Evolutionary conservation across 2,888 invertebrate species (phyloP).

Genomic region (Cephalotes varians): DNA sequence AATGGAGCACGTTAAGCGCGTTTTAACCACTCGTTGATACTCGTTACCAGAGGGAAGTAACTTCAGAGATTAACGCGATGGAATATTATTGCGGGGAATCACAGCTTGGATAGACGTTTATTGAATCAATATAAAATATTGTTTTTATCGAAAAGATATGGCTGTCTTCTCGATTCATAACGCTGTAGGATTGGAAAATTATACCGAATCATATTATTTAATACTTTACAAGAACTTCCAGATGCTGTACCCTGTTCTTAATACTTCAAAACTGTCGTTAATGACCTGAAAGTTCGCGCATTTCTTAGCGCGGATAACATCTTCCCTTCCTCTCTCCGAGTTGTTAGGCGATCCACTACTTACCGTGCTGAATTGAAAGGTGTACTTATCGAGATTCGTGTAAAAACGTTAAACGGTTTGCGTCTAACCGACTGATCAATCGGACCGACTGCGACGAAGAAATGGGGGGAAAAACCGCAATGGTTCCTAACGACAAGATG

Average conservation of each 20-base stretch:
- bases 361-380: conserved; percentile 10
- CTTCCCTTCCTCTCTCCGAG: not conserved
- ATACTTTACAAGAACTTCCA: conserved; percentile 21
- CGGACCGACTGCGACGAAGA: not conserved
- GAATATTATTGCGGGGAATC: not conserved
- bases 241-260: not conserved
- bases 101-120: not conserved
- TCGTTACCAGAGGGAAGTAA: not conserved
- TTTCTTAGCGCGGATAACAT: conserved; percentile 30
- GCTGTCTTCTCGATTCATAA: conserved; percentile 14
- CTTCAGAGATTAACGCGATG: conserved; percentile 14
- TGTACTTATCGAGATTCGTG: not conserved
- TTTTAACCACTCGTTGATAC: conserved; percentile 17
- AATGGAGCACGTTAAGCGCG: conserved; percentile 2
- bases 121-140: not conserved
- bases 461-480: not conserved
- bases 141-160: not conserved
- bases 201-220: conserved; percentile 9
- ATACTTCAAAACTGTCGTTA: conserved; percentile 40
- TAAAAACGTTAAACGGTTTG: conserved; percentile 30
- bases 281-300: conserved; percentile 30
- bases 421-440: conserved; percentile 8
- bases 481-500: not conserved
- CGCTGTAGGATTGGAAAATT: not conserved
- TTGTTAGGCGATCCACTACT: conserved; percentile 22